Evolutionary conservation across 2,888 invertebrate species (phyloP).

Genomic region (Criorhina ranunculi): DNA sequence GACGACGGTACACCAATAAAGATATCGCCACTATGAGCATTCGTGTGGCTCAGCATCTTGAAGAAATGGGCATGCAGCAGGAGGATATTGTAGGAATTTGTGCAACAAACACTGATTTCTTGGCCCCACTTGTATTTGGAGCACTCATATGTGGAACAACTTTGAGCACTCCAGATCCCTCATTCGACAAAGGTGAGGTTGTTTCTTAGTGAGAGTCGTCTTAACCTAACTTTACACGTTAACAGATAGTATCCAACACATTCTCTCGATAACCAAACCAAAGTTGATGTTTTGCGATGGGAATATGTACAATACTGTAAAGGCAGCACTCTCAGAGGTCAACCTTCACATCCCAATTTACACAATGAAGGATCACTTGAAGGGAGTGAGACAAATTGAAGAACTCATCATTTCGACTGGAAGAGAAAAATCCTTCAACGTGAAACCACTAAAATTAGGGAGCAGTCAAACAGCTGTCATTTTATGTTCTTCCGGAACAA

Average conservation of each 20-base stretch:
- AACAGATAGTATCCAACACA: slow-evolving; percentile 80
- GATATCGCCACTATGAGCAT: slow-evolving; percentile 81
- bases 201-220: too few relatives aligned
- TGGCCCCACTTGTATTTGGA: slow-evolving; percentile 82
- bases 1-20: slow-evolving; percentile 80
- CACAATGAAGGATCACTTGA: slow-evolving; percentile 74
- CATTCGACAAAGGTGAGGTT: slow-evolving; percentile 48
- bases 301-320: slow-evolving; percentile 77
- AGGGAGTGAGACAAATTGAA: slow-evolving; percentile 64
- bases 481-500: slow-evolving; percentile 77
- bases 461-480: slow-evolving; percentile 74
- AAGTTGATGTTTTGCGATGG: slow-evolving; percentile 83
- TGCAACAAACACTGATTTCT: slow-evolving; percentile 80
- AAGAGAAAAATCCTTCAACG: slow-evolving; percentile 48
- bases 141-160: slow-evolving; percentile 32
- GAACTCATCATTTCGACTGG: slow-evolving; percentile 71
- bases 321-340: slow-evolving; percentile 68
- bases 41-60: slow-evolving; percentile 82
- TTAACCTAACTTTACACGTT: not conserved
- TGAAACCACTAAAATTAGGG: slow-evolving; percentile 51
- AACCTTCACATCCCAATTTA: slow-evolving; percentile 69
- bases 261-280: slow-evolving; percentile 81
- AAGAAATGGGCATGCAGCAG: slow-evolving; percentile 79
- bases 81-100: slow-evolving; percentile 82
- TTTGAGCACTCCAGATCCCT: slow-evolving; percentile 41